phyloP scores from a whole-genome alignment of 2,113 vertebrate species.

The Neoarius graeffei region DNA sequence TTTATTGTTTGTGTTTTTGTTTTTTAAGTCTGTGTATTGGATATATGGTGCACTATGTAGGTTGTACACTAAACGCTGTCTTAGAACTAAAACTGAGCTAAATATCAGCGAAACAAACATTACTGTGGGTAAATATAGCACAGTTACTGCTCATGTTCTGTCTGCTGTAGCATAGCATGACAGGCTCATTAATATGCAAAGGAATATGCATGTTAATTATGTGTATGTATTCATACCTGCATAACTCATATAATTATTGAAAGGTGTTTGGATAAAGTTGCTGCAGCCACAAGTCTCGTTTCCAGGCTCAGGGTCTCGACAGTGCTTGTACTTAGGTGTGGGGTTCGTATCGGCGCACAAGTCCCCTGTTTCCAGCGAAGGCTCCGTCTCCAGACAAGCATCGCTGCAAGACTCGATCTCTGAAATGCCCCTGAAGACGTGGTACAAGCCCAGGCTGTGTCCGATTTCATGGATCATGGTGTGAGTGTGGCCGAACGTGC shows the following conservation, averaged over 20 bases:
- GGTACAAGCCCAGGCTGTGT: conserved; percentile 94
- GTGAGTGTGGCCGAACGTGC: conserved; percentile 91
- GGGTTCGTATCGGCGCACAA: conserved; percentile 95
- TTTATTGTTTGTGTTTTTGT: background rate
- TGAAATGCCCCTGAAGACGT: conserved; percentile 94
- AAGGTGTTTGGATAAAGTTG: conserved; percentile 88
- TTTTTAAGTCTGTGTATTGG: background rate
- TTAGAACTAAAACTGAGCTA: background rate
- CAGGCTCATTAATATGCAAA: background rate
- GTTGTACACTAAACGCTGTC: background rate
- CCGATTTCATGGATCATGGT: conserved; percentile 98
- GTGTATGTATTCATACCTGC: conserved; percentile 75
- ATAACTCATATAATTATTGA: conserved; percentile 98
- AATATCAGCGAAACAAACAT: background rate
- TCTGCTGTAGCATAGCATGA: background rate
- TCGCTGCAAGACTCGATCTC: conserved; percentile 97
- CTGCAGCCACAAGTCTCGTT: conserved; percentile 92
- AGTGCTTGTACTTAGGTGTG: conserved; percentile 91
- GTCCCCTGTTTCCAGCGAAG: conserved; percentile 94
- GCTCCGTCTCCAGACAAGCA: conserved; percentile 92
- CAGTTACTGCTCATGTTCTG: background rate
- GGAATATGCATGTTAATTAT: background rate
- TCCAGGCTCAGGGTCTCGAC: conserved; percentile 86
- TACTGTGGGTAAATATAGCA: background rate
- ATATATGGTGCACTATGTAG: background rate